Conservation (phyloP, 2,113 vertebrate genomes). For the Erythrocercus mccallii region DNA sequence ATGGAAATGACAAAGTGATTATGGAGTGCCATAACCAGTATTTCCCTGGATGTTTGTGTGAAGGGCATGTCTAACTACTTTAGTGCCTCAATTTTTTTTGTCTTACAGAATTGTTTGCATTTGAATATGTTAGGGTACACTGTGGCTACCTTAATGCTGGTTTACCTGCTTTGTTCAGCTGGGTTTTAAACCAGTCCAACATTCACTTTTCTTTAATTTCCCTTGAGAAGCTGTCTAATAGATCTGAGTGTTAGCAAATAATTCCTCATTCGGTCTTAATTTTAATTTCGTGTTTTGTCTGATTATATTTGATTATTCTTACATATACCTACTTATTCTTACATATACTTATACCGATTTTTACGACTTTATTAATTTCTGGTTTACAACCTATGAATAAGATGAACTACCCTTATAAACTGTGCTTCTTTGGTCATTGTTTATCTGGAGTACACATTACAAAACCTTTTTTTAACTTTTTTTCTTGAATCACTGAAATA, state of each 20-base stretch:
- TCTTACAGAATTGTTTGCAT: neutral
- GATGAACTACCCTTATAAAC: neutral
- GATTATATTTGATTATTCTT: neutral
- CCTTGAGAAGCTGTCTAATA: neutral
- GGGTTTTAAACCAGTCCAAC: neutral
- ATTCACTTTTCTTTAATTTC: neutral
- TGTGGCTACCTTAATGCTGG: neutral
- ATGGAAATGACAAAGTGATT: neutral
- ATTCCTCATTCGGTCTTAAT: slow-evolving; percentile 1
- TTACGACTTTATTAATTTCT: neutral
- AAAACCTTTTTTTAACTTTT: neutral
- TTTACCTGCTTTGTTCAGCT: neutral
- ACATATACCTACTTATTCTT: neutral
- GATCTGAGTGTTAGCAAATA: neutral
- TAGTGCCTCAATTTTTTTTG: neutral
- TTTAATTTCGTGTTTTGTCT: neutral
- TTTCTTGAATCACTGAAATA: neutral
- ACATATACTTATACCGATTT: neutral
- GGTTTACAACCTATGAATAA: neutral
- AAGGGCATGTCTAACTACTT: neutral
- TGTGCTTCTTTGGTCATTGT: neutral
- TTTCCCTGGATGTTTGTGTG: neutral
- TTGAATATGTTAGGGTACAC: neutral
- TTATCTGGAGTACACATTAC: neutral
- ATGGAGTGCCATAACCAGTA: neutral